A percentile compares a stretch with the other conserved stretches of the same genome.
Conservation (phyloP, 2,888 invertebrate genomes). For the Cheilosia variabilis region DNA sequence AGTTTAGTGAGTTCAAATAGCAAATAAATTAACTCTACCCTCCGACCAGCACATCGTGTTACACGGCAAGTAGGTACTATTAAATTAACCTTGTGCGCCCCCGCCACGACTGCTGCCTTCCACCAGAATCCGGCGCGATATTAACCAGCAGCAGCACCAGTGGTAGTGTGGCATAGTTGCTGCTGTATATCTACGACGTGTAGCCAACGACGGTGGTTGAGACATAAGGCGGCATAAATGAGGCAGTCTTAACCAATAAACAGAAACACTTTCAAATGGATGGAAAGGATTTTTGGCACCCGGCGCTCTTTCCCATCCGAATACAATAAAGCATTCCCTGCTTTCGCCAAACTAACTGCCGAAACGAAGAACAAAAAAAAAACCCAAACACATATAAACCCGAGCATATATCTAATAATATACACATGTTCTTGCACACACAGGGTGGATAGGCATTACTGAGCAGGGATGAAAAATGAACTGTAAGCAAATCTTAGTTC, state of each 20-base stretch:
- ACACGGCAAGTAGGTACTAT: slow-evolving; percentile 33
- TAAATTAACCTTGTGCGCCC: slow-evolving; percentile 20
- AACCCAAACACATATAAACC: too few species aligned
- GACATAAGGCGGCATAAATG: slow-evolving; percentile 34
- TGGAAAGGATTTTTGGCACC: slow-evolving; percentile 29
- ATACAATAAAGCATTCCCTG: not conserved
- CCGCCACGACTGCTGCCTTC: not conserved
- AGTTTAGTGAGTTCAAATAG: slow-evolving; percentile 38
- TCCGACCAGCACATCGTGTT: slow-evolving; percentile 27
- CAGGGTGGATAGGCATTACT: not conserved
- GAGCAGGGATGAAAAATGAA: too few species aligned
- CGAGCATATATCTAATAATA: not conserved
- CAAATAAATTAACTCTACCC: slow-evolving; percentile 40
- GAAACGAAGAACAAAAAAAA: not conserved
- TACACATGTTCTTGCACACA: not conserved
- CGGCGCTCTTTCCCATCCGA: not conserved
- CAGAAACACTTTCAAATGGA: slow-evolving; percentile 35
- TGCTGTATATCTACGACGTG: not conserved
- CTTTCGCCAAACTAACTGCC: slow-evolving; percentile 3
- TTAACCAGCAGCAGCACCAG: not conserved
- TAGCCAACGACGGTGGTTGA: not conserved
- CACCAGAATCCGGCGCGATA: not conserved
- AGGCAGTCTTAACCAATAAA: slow-evolving; percentile 33
- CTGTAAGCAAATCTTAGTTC: too few species aligned
- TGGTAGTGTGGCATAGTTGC: not conserved